phyloP scores from a whole-genome alignment of 2,888 invertebrate genomes.

The Ochropacha duplaris region DNA sequence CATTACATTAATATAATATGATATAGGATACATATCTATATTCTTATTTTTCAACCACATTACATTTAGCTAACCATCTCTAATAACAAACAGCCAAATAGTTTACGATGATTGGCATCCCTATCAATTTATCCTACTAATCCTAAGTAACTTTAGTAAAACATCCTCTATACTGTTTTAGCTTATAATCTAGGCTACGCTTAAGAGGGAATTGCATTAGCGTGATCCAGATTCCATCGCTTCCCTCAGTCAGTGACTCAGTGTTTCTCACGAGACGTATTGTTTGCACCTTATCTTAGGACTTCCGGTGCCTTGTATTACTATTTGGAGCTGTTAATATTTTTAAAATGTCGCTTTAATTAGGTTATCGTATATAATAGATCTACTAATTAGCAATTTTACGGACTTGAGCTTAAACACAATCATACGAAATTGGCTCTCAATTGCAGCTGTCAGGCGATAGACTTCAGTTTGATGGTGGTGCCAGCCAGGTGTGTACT shows the following conservation, averaged over 20 bases:
- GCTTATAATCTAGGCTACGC: background rate
- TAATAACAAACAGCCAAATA: background rate
- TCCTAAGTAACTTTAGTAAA: background rate
- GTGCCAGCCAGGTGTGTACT: too few relatives aligned
- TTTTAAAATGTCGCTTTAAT: constrained; percentile 12
- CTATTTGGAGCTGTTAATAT: constrained; percentile 10
- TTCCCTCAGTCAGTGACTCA: constrained; percentile 33
- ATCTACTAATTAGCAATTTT: too few relatives aligned
- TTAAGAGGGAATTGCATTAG: constrained; percentile 13
- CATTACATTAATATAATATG: too few relatives aligned
- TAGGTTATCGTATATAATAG: background rate
- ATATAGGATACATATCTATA: too few relatives aligned
- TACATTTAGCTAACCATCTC: background rate
- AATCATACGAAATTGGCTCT: too few relatives aligned
- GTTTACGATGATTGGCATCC: background rate
- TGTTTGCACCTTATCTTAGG: constrained; percentile 57
- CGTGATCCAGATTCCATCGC: constrained; percentile 20
- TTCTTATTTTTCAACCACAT: background rate
- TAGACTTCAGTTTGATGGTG: too few relatives aligned
- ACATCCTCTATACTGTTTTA: background rate
- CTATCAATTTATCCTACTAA: background rate
- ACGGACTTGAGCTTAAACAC: too few relatives aligned
- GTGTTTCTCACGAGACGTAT: constrained; percentile 35
- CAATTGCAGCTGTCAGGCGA: too few relatives aligned
- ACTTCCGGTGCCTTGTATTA: constrained; percentile 38